Percentiles rank a stretch among this genome's conserved stretches.
phyloP scores from a whole-genome alignment of 2,888 invertebrate species.

The Poecilobothrus nobilitatus region DNA sequence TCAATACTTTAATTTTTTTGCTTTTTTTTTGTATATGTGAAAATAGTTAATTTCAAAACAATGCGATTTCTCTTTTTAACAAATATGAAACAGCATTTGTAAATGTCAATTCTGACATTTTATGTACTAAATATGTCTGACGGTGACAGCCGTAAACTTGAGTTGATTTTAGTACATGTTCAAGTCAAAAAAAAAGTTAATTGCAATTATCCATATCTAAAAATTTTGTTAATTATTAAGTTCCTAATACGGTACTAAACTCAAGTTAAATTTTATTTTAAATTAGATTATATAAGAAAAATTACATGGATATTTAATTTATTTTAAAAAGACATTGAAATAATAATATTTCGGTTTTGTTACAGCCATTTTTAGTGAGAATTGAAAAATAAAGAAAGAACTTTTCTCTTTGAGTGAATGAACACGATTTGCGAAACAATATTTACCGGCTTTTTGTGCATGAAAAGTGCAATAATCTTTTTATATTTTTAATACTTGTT shows the following conservation, averaged over 20 bases:
- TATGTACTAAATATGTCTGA: background rate
- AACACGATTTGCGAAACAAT: background rate
- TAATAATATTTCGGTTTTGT: background rate
- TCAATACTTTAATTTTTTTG: no score
- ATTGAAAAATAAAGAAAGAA: no score
- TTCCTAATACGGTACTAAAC: background rate
- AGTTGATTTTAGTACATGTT: constrained; percentile 3
- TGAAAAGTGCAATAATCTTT: background rate
- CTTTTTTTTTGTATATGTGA: no score
- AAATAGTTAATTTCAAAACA: no score
- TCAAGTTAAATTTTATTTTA: background rate
- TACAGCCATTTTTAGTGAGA: background rate
- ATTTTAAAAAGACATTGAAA: background rate
- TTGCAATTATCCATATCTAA: background rate
- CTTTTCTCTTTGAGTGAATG: background rate
- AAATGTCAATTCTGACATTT: background rate
- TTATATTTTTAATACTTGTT: background rate
- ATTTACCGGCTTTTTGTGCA: background rate
- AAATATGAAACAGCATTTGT: no score
- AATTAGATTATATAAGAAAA: background rate
- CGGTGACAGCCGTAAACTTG: background rate
- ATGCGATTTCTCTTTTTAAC: no score
- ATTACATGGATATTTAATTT: background rate
- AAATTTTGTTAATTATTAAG: background rate
- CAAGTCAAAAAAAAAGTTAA: background rate